A percentile compares a stretch with the other conserved stretches of the same genome.
phyloP scores from a whole-genome alignment of 2,797 vertebrate species.

The Apodemus agrarius region DNA sequence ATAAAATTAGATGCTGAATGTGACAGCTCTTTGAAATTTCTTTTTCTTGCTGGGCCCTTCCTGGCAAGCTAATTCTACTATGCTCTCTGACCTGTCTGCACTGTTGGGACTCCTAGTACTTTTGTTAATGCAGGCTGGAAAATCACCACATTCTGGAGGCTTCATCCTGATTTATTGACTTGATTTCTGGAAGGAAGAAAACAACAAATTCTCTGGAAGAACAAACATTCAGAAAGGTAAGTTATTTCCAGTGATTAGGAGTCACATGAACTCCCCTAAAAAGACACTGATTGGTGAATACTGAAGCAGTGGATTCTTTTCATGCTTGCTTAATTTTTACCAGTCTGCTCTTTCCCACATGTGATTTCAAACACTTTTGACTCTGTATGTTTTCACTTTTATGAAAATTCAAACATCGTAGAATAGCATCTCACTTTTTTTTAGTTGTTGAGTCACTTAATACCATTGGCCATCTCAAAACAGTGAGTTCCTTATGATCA shows the following conservation, averaged over 20 bases:
- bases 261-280: neutral
- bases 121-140: neutral
- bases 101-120: neutral
- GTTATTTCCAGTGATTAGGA: neutral
- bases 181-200: conserved; percentile 29
- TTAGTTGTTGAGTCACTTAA: neutral
- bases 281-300: neutral
- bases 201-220: neutral
- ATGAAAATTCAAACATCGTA: neutral
- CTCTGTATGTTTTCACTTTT: neutral
- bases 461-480: neutral
- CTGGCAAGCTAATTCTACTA: neutral
- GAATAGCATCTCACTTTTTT: neutral
- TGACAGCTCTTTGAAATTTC: conserved; percentile 47
- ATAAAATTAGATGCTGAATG: conserved; percentile 67
- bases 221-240: neutral
- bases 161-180: neutral
- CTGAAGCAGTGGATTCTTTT: neutral
- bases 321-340: neutral
- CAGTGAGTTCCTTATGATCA: neutral
- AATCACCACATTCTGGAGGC: neutral
- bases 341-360: neutral
- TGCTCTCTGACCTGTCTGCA: conserved; percentile 39
- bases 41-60: conserved; percentile 26
- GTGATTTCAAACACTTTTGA: neutral